A percentile compares a stretch with the other conserved stretches of the same genome.
These are phyloP conservation scores for Ophonus ardosiacus DNA, from an alignment of 2,888 invertebrate genomes.

Conservation along the genomic window DNA sequence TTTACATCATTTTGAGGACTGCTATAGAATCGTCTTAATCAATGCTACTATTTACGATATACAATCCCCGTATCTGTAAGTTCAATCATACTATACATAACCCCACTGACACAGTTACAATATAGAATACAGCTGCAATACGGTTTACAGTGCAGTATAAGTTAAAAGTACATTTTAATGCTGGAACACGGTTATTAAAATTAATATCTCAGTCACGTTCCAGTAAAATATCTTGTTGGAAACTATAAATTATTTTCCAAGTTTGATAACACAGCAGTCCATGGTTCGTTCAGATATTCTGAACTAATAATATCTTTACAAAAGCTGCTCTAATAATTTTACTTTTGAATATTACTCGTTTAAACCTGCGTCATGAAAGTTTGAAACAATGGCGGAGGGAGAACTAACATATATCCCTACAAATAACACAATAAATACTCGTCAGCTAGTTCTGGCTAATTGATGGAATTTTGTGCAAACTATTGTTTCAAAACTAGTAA, in stretches of 20 bases:
- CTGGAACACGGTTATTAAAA: not conserved
- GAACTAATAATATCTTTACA: not conserved
- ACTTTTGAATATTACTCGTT: not conserved
- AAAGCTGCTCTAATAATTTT: not conserved
- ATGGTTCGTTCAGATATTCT: not conserved
- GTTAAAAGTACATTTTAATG: not conserved
- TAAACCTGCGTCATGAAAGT: not conserved
- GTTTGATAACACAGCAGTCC: not conserved
- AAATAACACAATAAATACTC: not conserved
- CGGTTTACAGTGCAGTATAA: too few species aligned
- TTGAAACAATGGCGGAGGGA: not conserved
- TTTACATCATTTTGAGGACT: too few species aligned
- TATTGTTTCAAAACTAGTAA: not conserved
- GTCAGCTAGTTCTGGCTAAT: not conserved
- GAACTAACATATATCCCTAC: not conserved
- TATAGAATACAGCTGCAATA: too few species aligned
- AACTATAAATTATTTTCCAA: not conserved
- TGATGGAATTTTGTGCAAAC: not conserved
- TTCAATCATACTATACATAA: too few species aligned
- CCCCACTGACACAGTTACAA: too few species aligned
- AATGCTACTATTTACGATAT: too few species aligned
- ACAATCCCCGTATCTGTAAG: too few species aligned
- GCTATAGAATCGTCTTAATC: too few species aligned
- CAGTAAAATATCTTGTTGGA: not conserved
- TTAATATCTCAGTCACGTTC: not conserved